Base-by-base conservation (phyloP, 1,140 invertebrate genomes). In the Drosophila bocki region DNA sequence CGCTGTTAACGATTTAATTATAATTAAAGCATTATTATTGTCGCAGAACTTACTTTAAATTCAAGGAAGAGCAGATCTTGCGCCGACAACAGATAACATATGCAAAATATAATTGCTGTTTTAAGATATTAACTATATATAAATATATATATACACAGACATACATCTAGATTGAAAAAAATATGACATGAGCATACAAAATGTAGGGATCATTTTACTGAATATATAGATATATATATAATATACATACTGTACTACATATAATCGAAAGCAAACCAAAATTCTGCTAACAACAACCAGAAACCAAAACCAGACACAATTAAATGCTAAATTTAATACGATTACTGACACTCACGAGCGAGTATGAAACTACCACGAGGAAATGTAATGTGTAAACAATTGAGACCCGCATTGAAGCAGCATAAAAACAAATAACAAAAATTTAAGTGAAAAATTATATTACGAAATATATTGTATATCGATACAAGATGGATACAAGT, bases 201-300 rank as follows among this genome's bases (percentile, higher is more conserved):
- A 86, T 90, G 90, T 91, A 91, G 85, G 85, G 85, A 91, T 84
- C 90, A 91, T 87, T 91, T 91, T 90, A 91, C 83, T 84, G 82
- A 90, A 87, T 75, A 78, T 76, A 68, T 70, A 22, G 22, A 22
- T 22, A 51, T 75, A 60, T 75, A 79, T 72, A 76, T 76, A 44
- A 69, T 75, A 75, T 71, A 60, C 68, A 65, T 78, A 68, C 71
- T 82, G 59, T 86, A 76, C 68, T 79, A 77, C 74, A 86, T 87
- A 79, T 87, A 87, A 80, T 90, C 75, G 74, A 61, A 75, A 77
- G 15, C 42, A 48, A 71, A 56, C 53, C 53, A 39, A 82, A 78
- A 75, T 70, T 87, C 83, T 75, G 83, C 78, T 82, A 75, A 54
- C 63, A 51, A 50, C n/a, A 64, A 74, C 42, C 26, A 60, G 67